Conservation (phyloP, 2,797 vertebrate genomes). For the Thaleichthys pacificus region DNA sequence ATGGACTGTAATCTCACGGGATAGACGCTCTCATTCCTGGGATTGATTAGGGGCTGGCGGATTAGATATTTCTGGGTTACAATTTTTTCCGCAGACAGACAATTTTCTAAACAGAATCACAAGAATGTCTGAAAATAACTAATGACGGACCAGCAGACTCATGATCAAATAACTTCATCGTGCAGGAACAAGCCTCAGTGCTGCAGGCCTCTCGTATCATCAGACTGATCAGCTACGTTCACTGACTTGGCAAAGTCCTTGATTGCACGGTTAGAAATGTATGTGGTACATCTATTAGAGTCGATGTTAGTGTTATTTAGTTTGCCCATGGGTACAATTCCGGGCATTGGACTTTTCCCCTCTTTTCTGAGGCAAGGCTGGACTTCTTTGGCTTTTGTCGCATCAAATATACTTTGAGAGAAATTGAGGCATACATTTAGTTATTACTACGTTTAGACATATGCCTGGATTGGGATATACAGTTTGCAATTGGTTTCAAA, state of each 20-base stretch:
- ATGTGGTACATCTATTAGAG: slow-evolving; percentile 61
- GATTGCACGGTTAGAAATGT: slow-evolving; percentile 69
- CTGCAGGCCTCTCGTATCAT: slow-evolving; percentile 55
- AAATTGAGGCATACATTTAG: slow-evolving; percentile 24
- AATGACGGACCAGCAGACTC: slow-evolving; percentile 15
- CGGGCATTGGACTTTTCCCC: slow-evolving; percentile 49
- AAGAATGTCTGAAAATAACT: slow-evolving; percentile 1
- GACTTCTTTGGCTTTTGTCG: slow-evolving; percentile 63
- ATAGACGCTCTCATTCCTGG: neutral
- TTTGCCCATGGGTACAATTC: slow-evolving; percentile 67
- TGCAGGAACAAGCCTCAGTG: slow-evolving; percentile 24
- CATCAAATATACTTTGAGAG: slow-evolving; percentile 62
- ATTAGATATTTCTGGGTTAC: slow-evolving; percentile 29
- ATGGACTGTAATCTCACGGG: neutral
- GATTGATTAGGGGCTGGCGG: slow-evolving; percentile 36
- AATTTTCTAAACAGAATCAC: slow-evolving; percentile 35
- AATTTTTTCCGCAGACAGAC: slow-evolving; percentile 21
- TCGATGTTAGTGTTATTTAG: slow-evolving; percentile 66
- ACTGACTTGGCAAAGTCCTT: slow-evolving; percentile 61
- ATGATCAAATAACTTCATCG: slow-evolving; percentile 15
- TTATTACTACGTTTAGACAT: slow-evolving; percentile 21
- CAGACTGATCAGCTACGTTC: slow-evolving; percentile 59
- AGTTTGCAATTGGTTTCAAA: slow-evolving; percentile 59
- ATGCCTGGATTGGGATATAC: slow-evolving; percentile 50
- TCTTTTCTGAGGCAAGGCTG: slow-evolving; percentile 39